phyloP scores from a whole-genome alignment of 2,113 vertebrate genomes.

The Crotalus helleri region DNA sequence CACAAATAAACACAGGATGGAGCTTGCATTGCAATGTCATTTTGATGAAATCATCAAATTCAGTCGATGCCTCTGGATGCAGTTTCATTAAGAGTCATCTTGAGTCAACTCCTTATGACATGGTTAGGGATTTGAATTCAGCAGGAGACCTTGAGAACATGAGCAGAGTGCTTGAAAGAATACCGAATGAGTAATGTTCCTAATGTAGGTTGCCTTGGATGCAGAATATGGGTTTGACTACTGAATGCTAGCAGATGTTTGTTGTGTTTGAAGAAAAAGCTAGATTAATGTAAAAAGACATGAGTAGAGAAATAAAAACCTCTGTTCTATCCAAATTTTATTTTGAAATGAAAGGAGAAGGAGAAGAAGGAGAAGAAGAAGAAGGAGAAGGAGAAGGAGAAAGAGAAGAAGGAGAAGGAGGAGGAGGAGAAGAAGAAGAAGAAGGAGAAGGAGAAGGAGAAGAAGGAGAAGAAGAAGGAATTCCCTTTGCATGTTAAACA shows the following conservation, averaged over 20 bases:
- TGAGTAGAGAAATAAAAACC: not conserved
- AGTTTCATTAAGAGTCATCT: not conserved
- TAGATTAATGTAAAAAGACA: not conserved
- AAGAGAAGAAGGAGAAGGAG: not conserved
- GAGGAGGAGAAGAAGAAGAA: fast-evolving
- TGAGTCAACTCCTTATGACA: not conserved
- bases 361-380: fast-evolving
- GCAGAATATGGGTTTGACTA: not conserved
- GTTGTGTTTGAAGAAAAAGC: not conserved
- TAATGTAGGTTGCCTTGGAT: not conserved
- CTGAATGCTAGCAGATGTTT: not conserved
- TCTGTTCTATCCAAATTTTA: not conserved
- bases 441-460: not conserved
- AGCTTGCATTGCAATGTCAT: not conserved
- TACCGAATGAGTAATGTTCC: not conserved
- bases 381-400: fast-evolving
- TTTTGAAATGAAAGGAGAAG: not conserved
- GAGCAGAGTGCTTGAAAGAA: not conserved
- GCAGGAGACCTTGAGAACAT: not conserved
- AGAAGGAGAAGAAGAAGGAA: not conserved
- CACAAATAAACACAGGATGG: not conserved
- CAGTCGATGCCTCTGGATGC: not conserved
- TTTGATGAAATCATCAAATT: not conserved
- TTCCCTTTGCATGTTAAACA: not conserved
- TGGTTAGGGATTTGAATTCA: not conserved